Percentiles rank a stretch among this genome's conserved stretches.
Evolutionary conservation across 2,113 vertebrate species (phyloP).

Genomic region (Gavia stellata): DNA sequence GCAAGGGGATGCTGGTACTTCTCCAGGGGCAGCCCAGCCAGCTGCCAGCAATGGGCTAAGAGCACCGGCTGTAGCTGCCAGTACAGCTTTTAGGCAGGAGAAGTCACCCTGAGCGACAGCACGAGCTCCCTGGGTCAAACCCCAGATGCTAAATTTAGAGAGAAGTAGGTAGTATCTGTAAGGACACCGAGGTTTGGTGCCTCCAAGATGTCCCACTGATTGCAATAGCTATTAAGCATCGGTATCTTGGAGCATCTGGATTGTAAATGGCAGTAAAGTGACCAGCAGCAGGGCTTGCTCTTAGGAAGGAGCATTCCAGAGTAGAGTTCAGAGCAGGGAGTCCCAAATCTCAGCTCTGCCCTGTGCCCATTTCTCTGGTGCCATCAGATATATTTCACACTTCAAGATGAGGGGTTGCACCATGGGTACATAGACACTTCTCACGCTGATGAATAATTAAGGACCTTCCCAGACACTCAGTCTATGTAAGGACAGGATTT

Average conservation of each 20-base stretch:
- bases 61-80: background rate
- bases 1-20: background rate
- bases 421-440: background rate
- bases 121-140: background rate
- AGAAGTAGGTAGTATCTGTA: background rate
- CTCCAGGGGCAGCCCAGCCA: background rate
- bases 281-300: background rate
- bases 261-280: background rate
- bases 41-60: background rate
- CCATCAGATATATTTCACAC: background rate
- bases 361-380: background rate
- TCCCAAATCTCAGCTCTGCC: fast-evolving
- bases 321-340: background rate
- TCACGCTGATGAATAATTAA: background rate
- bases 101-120: background rate
- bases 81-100: background rate
- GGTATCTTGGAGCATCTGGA: background rate
- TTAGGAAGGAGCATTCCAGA: background rate
- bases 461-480: background rate
- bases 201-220: background rate
- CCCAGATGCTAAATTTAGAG: background rate
- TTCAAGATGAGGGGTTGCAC: background rate
- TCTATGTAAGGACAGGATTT: background rate
- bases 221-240: background rate
- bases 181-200: background rate